Evolutionary conservation across 2,888 invertebrate species (phyloP).

Genomic region (Chalcosyrphus nemorum): DNA sequence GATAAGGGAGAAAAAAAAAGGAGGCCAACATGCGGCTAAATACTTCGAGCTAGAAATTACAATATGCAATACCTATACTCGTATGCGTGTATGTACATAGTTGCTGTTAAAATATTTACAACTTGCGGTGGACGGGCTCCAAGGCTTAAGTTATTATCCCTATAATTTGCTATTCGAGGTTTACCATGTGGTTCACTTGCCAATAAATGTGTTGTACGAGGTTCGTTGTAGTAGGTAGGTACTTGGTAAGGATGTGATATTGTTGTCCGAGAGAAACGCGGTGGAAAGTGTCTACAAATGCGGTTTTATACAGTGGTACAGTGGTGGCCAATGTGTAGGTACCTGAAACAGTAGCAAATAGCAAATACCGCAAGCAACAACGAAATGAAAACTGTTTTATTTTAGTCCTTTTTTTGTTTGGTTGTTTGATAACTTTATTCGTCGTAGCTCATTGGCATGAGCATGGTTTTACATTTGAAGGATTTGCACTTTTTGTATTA

Average conservation of each 20-base stretch:
- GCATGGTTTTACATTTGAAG: too few species aligned
- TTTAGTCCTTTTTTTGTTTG: too few species aligned
- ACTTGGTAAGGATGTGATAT: not conserved
- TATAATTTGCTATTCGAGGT: slow-evolving; percentile 55
- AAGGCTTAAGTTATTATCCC: slow-evolving; percentile 44
- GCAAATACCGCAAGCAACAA: not conserved
- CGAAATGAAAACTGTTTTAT: not conserved
- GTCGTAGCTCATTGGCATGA: too few species aligned
- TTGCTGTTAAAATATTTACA: slow-evolving; percentile 51
- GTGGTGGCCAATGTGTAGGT: not conserved
- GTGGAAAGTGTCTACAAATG: not conserved
- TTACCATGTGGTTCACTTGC: slow-evolving; percentile 48
- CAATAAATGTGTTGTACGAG: slow-evolving; percentile 17
- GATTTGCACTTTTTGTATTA: too few species aligned
- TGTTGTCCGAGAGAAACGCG: not conserved
- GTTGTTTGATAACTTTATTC: too few species aligned
- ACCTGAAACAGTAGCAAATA: not conserved
- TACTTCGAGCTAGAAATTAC: slow-evolving; percentile 37
- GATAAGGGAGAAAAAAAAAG: too few species aligned
- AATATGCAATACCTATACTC: too few species aligned
- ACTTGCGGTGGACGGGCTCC: slow-evolving; percentile 39
- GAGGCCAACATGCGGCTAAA: slow-evolving; percentile 8
- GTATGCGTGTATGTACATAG: too few species aligned
- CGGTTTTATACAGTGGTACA: not conserved
- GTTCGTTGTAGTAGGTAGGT: not conserved